phyloP scores from a whole-genome alignment of 1,140 invertebrate species.

The Manduca sexta region DNA sequence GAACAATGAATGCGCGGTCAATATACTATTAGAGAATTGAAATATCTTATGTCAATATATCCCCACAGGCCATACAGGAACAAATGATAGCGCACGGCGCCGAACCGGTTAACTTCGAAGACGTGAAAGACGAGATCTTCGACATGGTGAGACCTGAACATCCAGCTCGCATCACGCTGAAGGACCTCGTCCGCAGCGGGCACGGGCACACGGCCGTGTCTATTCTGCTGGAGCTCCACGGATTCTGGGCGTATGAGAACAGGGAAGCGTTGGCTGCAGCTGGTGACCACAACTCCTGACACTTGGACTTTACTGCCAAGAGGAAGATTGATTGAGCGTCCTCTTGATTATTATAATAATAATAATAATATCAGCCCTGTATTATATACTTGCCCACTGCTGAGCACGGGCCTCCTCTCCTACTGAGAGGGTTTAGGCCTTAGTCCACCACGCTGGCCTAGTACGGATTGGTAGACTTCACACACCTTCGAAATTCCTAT shows the following conservation, averaged over 20 bases:
- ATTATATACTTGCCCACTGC: no score
- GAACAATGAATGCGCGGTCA: no score
- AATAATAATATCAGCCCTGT: no score
- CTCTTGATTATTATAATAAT: no score
- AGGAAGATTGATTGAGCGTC: no score
- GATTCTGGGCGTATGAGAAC: constrained; percentile 97
- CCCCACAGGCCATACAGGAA: constrained; percentile 87
- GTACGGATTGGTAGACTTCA: no score
- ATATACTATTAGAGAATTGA: no score
- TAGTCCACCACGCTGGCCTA: no score
- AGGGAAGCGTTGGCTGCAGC: constrained; percentile 84
- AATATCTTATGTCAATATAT: no score
- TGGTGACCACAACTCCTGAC: constrained; percentile 50
- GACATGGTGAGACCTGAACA: constrained; percentile 96
- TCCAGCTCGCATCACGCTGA: constrained; percentile 88
- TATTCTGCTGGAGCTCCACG: constrained; percentile 96
- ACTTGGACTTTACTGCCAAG: background rate
- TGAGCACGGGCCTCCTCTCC: no score
- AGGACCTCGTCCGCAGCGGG: constrained; percentile 88
- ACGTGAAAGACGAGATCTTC: constrained; percentile 98
- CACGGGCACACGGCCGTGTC: constrained; percentile 95
- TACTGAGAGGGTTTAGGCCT: no score
- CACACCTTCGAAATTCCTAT: no score
- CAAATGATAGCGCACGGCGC: constrained; percentile 89
- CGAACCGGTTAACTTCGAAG: constrained; percentile 91